These are phyloP conservation scores for Scaptodrosophila lebanonensis DNA, from an alignment of 1,140 invertebrate species.

Conservation along the genomic window DNA sequence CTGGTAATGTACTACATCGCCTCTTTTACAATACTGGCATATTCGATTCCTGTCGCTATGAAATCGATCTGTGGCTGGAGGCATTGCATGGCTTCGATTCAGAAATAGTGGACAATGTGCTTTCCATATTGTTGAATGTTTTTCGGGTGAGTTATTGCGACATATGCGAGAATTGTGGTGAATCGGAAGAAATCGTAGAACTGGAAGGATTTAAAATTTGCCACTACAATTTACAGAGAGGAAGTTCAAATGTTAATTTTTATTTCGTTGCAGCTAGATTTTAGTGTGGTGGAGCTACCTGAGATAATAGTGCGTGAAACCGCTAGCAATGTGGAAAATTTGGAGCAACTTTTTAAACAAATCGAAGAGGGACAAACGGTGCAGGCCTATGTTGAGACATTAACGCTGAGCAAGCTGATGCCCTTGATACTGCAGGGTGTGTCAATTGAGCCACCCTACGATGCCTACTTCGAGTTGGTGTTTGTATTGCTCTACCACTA, in stretches of 20 bases:
- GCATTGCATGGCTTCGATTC: slow-evolving; percentile 66
- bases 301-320: slow-evolving; percentile 19
- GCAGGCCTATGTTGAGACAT: slow-evolving; percentile 64
- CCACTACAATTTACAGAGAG: not conserved
- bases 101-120: slow-evolving; percentile 42
- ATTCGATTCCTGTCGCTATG: slow-evolving; percentile 80
- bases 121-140: slow-evolving; percentile 45
- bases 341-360: slow-evolving; percentile 57
- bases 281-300: slow-evolving; percentile 39
- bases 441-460: slow-evolving; percentile 37
- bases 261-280: slow-evolving; percentile 19
- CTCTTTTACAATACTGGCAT: slow-evolving; percentile 81
- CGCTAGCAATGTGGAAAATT: slow-evolving; percentile 38
- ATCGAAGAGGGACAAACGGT: slow-evolving; percentile 67
- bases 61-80: slow-evolving; percentile 84
- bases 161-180: not conserved
- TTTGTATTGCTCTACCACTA: slow-evolving; percentile 68
- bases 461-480: slow-evolving; percentile 62
- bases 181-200: too few species aligned
- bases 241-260: too few species aligned
- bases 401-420: slow-evolving; percentile 63
- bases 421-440: slow-evolving; percentile 61
- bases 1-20: slow-evolving; percentile 75
- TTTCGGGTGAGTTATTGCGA: slow-evolving; percentile 25
- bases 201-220: too few species aligned